phyloP scores from a whole-genome alignment of 2,113 vertebrate genomes.

The Thamnophis sirtalis region DNA sequence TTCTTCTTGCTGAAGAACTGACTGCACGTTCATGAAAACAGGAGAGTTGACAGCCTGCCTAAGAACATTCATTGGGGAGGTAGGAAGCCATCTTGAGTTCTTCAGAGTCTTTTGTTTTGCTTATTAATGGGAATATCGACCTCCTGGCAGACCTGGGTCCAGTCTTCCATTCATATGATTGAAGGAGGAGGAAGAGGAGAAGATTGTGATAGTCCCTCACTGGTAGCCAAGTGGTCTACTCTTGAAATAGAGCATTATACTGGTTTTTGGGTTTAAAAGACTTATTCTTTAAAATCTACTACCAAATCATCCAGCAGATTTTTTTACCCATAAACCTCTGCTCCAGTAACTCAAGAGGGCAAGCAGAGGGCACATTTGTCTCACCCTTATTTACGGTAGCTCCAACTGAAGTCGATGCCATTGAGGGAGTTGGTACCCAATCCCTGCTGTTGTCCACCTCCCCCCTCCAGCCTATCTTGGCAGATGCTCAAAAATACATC shows the following conservation, averaged over 20 bases:
- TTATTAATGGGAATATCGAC: neutral
- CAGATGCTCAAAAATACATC: neutral
- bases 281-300: neutral
- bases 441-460: neutral
- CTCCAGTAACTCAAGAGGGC: neutral
- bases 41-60: neutral
- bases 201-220: neutral
- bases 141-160: neutral
- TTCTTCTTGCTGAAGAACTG: neutral
- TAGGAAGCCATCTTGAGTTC: neutral
- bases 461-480: neutral
- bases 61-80: neutral
- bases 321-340: neutral
- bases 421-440: neutral
- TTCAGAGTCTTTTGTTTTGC: neutral
- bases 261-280: neutral
- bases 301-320: neutral
- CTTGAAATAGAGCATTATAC: neutral
- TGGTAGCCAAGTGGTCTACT: neutral
- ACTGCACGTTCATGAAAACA: neutral
- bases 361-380: neutral
- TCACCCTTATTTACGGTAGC: neutral
- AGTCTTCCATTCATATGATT: neutral
- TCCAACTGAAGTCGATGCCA: neutral
- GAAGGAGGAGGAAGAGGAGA: neutral